Evolutionary conservation across 1,140 invertebrate species (phyloP).

Genomic region (Atta cephalotes): DNA sequence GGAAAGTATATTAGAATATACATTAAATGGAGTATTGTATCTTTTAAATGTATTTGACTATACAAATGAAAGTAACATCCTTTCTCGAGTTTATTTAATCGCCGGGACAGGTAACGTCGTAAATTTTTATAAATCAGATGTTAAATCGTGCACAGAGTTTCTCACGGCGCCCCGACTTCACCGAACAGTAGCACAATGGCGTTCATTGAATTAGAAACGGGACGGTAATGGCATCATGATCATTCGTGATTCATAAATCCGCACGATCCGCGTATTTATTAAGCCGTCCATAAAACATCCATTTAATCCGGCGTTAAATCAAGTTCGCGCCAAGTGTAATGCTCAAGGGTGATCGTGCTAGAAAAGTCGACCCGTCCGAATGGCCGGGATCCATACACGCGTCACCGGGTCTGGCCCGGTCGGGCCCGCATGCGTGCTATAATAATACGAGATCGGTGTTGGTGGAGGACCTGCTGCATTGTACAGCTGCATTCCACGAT

Average conservation of each 20-base stretch:
- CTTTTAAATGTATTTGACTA: not conserved
- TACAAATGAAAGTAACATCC: not conserved
- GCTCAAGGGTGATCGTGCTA: slow-evolving; percentile 52
- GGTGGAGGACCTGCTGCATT: slow-evolving; percentile 71
- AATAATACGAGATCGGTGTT: slow-evolving; percentile 63
- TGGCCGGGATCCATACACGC: slow-evolving; percentile 11
- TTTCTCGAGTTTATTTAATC: slow-evolving; percentile 13
- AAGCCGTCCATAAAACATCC: slow-evolving; percentile 51
- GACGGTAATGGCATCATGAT: slow-evolving; percentile 41
- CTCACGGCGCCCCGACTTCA: not conserved
- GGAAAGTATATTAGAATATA: not conserved
- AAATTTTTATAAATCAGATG: slow-evolving; percentile 38
- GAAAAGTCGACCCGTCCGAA: slow-evolving; percentile 49
- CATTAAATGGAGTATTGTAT: not conserved
- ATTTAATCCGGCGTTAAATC: slow-evolving; percentile 59
- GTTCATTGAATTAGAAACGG: slow-evolving; percentile 46
- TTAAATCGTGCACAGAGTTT: slow-evolving; percentile 18
- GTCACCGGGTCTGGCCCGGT: slow-evolving; percentile 26
- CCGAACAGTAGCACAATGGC: slow-evolving; percentile 36
- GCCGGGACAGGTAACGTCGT: not conserved
- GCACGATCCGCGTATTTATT: slow-evolving; percentile 46
- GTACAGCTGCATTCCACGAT: slow-evolving; percentile 75
- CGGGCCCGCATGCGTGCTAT: slow-evolving; percentile 40
- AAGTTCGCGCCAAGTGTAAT: slow-evolving; percentile 46
- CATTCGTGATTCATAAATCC: slow-evolving; percentile 59